Evolutionary conservation across 2,888 invertebrate genomes (phyloP).

Genomic region (Hypena proboscidalis): DNA sequence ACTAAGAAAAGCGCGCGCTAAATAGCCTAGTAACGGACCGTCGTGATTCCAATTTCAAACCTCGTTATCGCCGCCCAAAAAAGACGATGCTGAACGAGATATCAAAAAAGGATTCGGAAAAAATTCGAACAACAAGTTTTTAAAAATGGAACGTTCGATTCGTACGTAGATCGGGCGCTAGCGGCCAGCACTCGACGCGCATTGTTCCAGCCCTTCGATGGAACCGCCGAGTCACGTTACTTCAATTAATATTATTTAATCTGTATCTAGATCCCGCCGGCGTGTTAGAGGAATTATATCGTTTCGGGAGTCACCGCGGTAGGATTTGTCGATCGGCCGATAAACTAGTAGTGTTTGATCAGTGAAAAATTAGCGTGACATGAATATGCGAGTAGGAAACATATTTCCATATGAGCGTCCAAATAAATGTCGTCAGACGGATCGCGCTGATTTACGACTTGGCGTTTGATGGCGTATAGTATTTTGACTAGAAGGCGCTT

Average conservation of each 20-base stretch:
- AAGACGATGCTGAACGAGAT: conserved; percentile 54
- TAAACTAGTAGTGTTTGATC: conserved; percentile 60
- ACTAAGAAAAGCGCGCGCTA: conserved; percentile 61
- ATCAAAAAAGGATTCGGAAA: conserved; percentile 63
- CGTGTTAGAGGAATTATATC: conserved; percentile 74
- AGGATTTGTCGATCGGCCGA: conserved; percentile 67
- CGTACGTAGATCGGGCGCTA: conserved; percentile 40
- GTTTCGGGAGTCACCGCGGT: conserved; percentile 60
- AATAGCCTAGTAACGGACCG: conserved; percentile 68
- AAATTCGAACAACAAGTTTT: conserved; percentile 57
- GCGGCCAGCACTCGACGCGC: conserved; percentile 43
- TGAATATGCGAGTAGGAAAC: conserved; percentile 59
- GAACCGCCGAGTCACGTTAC: conserved; percentile 71
- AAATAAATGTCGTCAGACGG: conserved; percentile 59
- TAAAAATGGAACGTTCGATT: conserved; percentile 48
- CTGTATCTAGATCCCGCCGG: conserved; percentile 69
- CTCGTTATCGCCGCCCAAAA: conserved; percentile 70
- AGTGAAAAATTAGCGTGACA: conserved; percentile 60
- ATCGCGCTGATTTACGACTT: conserved; percentile 59
- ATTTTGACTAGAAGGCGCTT: conserved; percentile 49
- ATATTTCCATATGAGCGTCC: conserved; percentile 57
- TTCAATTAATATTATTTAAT: conserved; percentile 82
- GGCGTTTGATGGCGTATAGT: conserved; percentile 42
- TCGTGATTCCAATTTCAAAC: conserved; percentile 78
- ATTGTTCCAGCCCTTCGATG: conserved; percentile 71